phyloP scores from a whole-genome alignment of 2,888 invertebrate species.

The Agrenia bidenticulata region DNA sequence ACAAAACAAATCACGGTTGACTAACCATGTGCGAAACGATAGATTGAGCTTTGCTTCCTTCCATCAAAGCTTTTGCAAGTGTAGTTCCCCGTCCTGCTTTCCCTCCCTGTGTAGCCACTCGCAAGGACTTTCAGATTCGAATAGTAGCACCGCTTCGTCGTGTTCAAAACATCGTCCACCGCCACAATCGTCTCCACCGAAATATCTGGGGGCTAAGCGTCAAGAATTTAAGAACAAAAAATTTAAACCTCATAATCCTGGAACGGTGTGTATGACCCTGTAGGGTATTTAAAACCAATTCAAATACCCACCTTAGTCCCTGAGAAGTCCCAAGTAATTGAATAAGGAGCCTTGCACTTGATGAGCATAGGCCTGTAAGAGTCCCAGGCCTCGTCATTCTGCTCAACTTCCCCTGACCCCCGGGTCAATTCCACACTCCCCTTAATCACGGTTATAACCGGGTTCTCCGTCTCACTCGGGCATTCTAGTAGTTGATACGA shows the following conservation, averaged over 20 bases:
- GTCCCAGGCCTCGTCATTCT: constrained; percentile 37
- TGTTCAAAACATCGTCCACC: constrained; percentile 35
- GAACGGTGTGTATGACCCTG: too few species aligned
- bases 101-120: constrained; percentile 41
- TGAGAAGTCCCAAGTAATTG: constrained; percentile 41
- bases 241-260: too few species aligned
- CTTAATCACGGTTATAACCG: constrained; percentile 35
- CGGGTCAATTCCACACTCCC: constrained; percentile 13
- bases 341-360: constrained; percentile 43
- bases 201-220: constrained; percentile 33
- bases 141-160: constrained; percentile 37
- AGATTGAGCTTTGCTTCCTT: constrained; percentile 29
- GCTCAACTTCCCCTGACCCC: constrained; percentile 26
- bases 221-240: too few species aligned
- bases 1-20: too few species aligned
- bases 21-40: constrained; percentile 45
- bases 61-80: constrained; percentile 42
- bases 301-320: constrained; percentile 26
- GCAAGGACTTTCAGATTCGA: constrained; percentile 41
- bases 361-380: constrained; percentile 38
- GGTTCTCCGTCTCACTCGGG: constrained; percentile 22
- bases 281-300: too few species aligned
- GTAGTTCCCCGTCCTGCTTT: constrained; percentile 42
- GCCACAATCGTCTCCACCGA: constrained; percentile 37
- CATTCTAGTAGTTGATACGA: constrained; percentile 19